Base-by-base conservation (phyloP, 2,888 invertebrate genomes). In the Crioceris asparagi region DNA sequence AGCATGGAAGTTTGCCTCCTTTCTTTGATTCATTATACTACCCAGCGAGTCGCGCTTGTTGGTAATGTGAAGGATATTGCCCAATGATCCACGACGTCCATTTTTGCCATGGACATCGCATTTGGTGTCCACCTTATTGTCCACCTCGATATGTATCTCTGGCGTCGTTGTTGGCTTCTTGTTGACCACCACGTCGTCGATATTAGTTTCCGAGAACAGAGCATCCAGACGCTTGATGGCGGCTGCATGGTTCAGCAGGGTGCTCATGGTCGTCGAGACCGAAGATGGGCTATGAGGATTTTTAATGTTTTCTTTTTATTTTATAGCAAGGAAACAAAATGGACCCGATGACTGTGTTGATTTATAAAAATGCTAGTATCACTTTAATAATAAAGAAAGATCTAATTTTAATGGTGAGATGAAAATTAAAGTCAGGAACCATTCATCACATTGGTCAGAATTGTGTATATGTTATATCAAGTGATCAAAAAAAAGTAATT, bases 211-310 rank as follows among this genome's bases (percentile, higher is more conserved):
- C 45, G 70, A 71, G 64, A 83, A 83, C 57, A 83, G 73, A 29
- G 78, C 77, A 58, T 83, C 82, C 54, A 83, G 65, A 50, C 81
- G 75, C 52, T 75, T 77, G 60, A 83, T 75, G 23, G 80, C 79
- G 43, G 74, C 70, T 39, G 73, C 75, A 53, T 77, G 77, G 60
- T 75, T 76, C 40, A 74, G 71, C 27, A 70, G 65, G n/a, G 59
- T 55, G 36, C 57, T 56, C 64, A 64, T 63, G 16, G 21, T 17
- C n/a, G 25, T 17, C 23, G 29, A 12, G 25, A 21, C 5, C 17
- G 12, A 25, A 5, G 2, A 25, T 25, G n/a, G n/a, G n/a, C n/a
- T n/a, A n/a, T n/a, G n/a, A n/a, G n/a, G n/a, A n/a, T n/a, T n/a
- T n/a, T n/a, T n/a, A n/a, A n/a, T n/a, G n/a, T n/a, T n/a, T n/a